Percentiles rank a stretch among this genome's conserved stretches.
phyloP scores from a whole-genome alignment of 2,797 vertebrate species.

The Phrynocephalus vlangalii region DNA sequence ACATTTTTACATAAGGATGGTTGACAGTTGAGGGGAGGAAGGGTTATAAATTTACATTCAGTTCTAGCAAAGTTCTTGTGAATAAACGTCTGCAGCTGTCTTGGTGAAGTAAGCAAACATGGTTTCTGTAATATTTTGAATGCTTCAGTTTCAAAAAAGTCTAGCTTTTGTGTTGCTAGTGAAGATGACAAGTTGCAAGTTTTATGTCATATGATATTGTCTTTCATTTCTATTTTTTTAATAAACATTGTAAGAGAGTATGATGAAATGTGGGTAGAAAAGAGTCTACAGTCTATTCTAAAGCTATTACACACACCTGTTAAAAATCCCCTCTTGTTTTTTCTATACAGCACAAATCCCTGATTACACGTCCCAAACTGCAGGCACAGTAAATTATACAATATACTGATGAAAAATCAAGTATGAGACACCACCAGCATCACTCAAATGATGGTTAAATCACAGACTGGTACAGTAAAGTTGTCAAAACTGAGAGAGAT shows the following conservation, averaged over 20 bases:
- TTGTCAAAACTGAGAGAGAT: too few species aligned
- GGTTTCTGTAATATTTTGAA: constrained; percentile 41
- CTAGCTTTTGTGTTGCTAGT: constrained; percentile 52
- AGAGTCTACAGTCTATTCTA: background rate
- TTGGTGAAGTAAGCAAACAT: constrained; percentile 50
- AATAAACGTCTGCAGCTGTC: constrained; percentile 68
- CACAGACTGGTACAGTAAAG: too few species aligned
- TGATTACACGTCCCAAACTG: background rate
- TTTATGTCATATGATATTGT: constrained; percentile 32
- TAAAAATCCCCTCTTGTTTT: too few species aligned
- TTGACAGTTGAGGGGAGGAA: constrained; percentile 64
- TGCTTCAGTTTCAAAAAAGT: constrained; percentile 38
- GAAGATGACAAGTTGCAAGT: constrained; percentile 46
- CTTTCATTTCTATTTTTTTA: constrained; percentile 12
- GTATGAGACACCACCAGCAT: too few species aligned
- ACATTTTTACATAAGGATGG: constrained; percentile 45
- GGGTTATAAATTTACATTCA: constrained; percentile 70
- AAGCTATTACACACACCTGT: too few species aligned
- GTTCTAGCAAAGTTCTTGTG: constrained; percentile 62
- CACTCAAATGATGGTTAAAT: too few species aligned
- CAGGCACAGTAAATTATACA: too few species aligned
- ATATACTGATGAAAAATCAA: too few species aligned
- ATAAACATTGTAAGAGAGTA: background rate
- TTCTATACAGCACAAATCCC: background rate
- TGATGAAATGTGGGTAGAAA: background rate